These are phyloP conservation scores for Molossus molossus DNA, from an alignment of 2,797 vertebrate genomes.

Conservation along the genomic window DNA sequence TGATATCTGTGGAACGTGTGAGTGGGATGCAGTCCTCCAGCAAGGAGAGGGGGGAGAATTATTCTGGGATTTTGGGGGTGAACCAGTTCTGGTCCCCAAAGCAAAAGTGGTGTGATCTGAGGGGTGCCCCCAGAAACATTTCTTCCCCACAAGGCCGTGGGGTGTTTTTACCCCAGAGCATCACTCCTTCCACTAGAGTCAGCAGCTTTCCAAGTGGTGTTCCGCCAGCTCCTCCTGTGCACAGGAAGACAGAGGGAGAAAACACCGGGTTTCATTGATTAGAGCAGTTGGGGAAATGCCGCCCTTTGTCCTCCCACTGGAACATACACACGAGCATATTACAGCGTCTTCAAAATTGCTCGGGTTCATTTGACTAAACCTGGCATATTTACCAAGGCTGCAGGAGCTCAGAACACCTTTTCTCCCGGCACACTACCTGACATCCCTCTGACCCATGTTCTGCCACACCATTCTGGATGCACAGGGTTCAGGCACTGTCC, in stretches of 20 bases:
- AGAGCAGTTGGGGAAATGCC: neutral
- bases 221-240: neutral
- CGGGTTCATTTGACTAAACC: conserved; percentile 28
- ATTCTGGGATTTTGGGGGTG: neutral
- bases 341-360: neutral
- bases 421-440: neutral
- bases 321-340: no score
- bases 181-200: neutral
- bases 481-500: neutral
- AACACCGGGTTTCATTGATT: neutral
- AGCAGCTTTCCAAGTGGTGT: neutral
- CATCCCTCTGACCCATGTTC: neutral
- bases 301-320: neutral
- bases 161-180: neutral
- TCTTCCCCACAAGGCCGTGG: neutral
- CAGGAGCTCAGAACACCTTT: neutral
- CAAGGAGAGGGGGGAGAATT: neutral
- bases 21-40: neutral
- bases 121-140: neutral
- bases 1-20: neutral
- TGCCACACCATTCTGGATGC: neutral
- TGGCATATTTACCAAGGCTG: neutral
- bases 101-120: neutral
- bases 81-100: neutral
- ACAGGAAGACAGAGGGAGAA: neutral